Evolutionary conservation across 2,797 vertebrate genomes (phyloP).

Genomic region (Rhynchotus rufescens): DNA sequence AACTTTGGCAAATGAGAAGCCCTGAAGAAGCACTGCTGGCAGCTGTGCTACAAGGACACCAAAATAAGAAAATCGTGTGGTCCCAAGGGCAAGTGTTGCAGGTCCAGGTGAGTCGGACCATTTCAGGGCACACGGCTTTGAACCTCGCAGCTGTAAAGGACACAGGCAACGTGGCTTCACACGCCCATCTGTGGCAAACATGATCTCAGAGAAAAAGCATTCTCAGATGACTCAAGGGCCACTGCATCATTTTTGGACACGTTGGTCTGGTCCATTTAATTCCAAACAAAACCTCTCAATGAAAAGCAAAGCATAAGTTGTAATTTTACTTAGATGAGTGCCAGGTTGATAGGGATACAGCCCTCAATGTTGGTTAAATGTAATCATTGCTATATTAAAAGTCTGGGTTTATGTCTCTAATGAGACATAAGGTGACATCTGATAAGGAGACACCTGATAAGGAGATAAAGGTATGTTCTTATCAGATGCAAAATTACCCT

Average conservation of each 20-base stretch:
- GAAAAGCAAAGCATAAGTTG: not conserved
- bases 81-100: not conserved
- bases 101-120: constrained; percentile 1
- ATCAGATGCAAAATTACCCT: not conserved
- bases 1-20: constrained; percentile 5
- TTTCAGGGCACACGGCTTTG: constrained; percentile 7
- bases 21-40: not conserved
- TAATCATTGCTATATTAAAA: not conserved
- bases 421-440: not conserved
- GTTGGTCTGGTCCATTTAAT: not conserved
- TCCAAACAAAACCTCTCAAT: not conserved
- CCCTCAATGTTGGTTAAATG: not conserved
- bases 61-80: constrained; percentile 35
- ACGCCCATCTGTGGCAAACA: not conserved
- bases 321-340: not conserved
- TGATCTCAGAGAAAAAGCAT: not conserved
- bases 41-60: constrained; percentile 2
- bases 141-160: not conserved
- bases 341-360: not conserved
- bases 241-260: not conserved
- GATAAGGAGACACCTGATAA: too few relatives aligned
- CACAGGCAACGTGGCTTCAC: not conserved
- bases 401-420: not conserved
- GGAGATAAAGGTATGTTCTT: not conserved
- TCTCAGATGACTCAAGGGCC: not conserved